A percentile compares a stretch with the other conserved stretches of the same genome.
phyloP scores from a whole-genome alignment of 2,113 vertebrate genomes.

The Coptodon bakossiorum region DNA sequence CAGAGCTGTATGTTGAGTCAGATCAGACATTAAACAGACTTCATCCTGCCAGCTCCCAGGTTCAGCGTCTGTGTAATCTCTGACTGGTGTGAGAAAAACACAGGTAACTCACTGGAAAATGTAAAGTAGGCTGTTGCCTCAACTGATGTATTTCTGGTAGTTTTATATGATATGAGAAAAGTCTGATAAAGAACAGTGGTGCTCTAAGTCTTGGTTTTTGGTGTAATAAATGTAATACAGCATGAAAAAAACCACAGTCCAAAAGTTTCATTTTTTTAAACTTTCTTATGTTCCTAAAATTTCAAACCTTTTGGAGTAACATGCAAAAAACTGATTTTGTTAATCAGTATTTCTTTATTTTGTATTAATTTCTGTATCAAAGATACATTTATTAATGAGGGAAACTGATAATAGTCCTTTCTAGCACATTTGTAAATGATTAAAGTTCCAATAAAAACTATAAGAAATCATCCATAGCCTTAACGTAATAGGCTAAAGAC shows the following conservation, averaged over 20 bases:
- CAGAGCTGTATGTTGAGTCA: background rate
- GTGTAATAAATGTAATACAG: background rate
- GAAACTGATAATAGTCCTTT: background rate
- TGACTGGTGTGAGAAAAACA: background rate
- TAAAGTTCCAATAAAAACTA: background rate
- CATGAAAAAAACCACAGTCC: background rate
- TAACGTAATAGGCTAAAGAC: background rate
- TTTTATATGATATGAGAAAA: background rate
- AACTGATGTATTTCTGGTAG: background rate
- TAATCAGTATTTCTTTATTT: background rate
- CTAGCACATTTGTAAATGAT: background rate
- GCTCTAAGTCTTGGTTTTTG: background rate
- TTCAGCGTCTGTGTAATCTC: background rate
- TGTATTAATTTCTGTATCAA: background rate
- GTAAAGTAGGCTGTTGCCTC: background rate
- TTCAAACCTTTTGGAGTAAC: background rate
- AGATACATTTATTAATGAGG: background rate
- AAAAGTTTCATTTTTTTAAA: fast-evolving
- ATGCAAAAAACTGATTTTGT: background rate
- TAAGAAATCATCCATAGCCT: background rate
- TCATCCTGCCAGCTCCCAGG: background rate
- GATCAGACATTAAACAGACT: background rate
- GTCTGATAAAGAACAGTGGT: background rate
- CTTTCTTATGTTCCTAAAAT: background rate
- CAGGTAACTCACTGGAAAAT: background rate